Base-by-base conservation (phyloP, 1,140 invertebrate species). In the Brevipalpus yothersi region DNA sequence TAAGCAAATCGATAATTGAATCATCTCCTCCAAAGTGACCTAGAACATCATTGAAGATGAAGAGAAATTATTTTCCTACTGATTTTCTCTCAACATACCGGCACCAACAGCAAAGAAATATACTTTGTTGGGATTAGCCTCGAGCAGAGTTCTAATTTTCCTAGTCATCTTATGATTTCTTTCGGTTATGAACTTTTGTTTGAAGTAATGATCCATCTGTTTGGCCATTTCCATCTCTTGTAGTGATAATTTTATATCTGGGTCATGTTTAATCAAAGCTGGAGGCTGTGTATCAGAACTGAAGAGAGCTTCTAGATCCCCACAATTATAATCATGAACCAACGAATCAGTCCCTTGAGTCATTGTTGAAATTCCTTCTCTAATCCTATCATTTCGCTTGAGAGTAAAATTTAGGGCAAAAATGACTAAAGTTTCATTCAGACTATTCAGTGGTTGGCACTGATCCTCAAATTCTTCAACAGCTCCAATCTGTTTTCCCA, bases 31-130 rank as follows among this genome's bases (percentile, higher is more conserved):
- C n/a, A n/a, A n/a, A n/a, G n/a, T n/a, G n/a, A n/a, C n/a, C n/a
- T n/a, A n/a, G n/a, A n/a, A n/a, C n/a, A n/a, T n/a, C n/a, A n/a
- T n/a, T n/a, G n/a, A n/a, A n/a, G n/a, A n/a, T n/a, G n/a, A n/a
- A n/a, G n/a, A n/a, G n/a, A n/a, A n/a, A n/a, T n/a, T n/a, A n/a
- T n/a, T n/a, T n/a, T n/a, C n/a, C n/a, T n/a, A n/a, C n/a, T n/a
- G n/a, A n/a, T n/a, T n/a, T n/a, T n/a, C n/a, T 11, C 47, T 49
- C 7, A 8, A 53, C 47, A 31, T 17, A 76, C 75, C 75, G 63
- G 76, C 76, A 60, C 76, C 76, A 64, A 78, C 77, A 49, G 76
- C 76, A 66, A 78, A 78, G 68, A 78, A 78, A 64, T 76, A 76
- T 60, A 70, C 75, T 62, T 73, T 68, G n/a, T 72, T 62, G 0